Base-by-base conservation (phyloP, 2,888 invertebrate genomes). In the Epiblema foenella region DNA sequence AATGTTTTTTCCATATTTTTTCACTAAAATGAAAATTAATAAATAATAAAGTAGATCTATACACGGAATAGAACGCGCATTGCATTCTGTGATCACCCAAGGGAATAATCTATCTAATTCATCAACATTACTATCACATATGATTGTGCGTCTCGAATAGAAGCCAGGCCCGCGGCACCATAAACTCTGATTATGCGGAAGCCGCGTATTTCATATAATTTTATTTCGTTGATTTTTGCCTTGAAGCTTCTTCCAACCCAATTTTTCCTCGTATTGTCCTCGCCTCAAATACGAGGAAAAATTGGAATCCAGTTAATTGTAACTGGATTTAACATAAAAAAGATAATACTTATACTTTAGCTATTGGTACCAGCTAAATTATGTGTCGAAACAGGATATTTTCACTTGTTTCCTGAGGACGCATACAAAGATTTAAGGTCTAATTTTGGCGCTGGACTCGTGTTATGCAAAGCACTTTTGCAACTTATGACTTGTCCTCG, bases 111-210 rank as follows among this genome's bases (percentile, higher is more conserved):
- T 2, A 33, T 33, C 42, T 7, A 15, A 42, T 42, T n/a, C 17
- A 4, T 51, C 18, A 51, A 20, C 9, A 51, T 29, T 20, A 52
- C 15, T 33, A 15, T 33, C 18, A 18, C 39, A 20, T 24, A 24
- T 29, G 2, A 2, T 4, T 54, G 1, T 15, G 37, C n/a, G 20
- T 20, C 15, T 37, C 5, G 46, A 37, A 63, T 15, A 39, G 15
- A 15, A 20, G 9, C 20, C 37, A 20, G 24, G n/a, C 12, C 37
- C 9, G 18, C 18, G 70, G 20, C 59, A 63, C 57, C 69, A 70
- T 70, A 70, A 66, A 70, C 70, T 52, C 65, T 65, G 70, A 65
- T 70, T 70, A 70, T 54, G 65, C 20, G n/a, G 33, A 54, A 65
- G 52, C 65, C 70, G 52, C 70, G 52, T 54, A 65, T 33, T 65